A percentile compares a stretch with the other conserved stretches of the same genome.
Evolutionary conservation across 2,113 vertebrate species (phyloP).

Genomic region (Corythaeola cristata): DNA sequence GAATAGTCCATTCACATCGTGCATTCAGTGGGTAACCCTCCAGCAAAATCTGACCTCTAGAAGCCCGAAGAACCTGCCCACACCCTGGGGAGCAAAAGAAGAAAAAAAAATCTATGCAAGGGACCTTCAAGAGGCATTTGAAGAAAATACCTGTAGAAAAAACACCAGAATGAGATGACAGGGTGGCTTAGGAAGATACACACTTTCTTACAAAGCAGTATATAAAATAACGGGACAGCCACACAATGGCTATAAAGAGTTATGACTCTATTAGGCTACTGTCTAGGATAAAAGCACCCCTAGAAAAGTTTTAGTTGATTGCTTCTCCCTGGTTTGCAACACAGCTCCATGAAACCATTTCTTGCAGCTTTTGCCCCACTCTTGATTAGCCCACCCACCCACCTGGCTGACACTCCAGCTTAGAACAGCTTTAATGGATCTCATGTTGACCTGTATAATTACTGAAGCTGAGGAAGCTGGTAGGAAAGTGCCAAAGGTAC

Average conservation of each 20-base stretch:
- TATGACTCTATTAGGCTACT: neutral
- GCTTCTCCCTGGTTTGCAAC: neutral
- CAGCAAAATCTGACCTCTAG: slow-evolving; percentile 90
- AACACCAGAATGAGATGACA: neutral
- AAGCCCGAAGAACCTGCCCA: slow-evolving; percentile 85
- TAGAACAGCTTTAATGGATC: neutral
- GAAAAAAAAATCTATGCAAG: neutral
- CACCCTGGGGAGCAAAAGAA: slow-evolving; percentile 80
- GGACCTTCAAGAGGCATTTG: neutral
- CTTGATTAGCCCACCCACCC: neutral
- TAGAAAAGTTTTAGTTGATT: neutral
- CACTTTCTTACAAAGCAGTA: neutral
- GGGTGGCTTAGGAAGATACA: neutral
- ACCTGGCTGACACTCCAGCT: neutral
- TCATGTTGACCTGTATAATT: neutral
- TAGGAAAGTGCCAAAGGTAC: neutral
- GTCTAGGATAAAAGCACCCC: neutral
- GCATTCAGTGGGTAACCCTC: slow-evolving; percentile 96
- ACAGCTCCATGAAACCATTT: neutral
- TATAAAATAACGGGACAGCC: neutral
- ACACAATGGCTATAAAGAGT: neutral
- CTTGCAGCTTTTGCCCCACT: neutral
- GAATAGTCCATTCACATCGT: slow-evolving; percentile 93
- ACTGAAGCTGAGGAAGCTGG: neutral
- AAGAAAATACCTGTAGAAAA: neutral